Evolutionary conservation across 2,888 invertebrate species (phyloP), one percentile per base, ranked within the genome.

Genomic region (Stramonita haemastoma): DNA sequence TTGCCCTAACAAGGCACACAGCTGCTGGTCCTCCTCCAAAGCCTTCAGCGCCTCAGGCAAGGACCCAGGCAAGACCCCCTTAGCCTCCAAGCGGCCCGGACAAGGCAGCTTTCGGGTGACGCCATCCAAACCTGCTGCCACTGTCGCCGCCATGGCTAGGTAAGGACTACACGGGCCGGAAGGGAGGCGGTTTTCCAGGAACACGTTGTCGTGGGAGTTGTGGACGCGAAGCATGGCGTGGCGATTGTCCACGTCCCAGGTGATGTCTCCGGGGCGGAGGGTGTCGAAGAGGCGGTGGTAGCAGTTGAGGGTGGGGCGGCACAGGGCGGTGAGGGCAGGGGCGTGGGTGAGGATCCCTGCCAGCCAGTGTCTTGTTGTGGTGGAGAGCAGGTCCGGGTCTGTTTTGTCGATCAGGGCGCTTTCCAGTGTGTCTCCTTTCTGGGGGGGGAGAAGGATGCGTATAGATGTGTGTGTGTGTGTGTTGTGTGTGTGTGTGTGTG

Each of bases 61-160:
- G 36, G 70, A 73, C 46, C 15, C 73, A 5, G 86, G 66, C 86
- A 86, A 22, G 11, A 34, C 66, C 4, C 34, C 77, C 77, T 79
- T 73, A 29, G 29, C 46, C 6, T 83, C 81, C 81, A 26, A 13
- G 88, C 77, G 15, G 19, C 60, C 1, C 0, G 91, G 91, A 46
- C 91, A 91, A 15, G 29, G 85, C 66, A 92, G 87, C 79, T 91
- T 87, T 36, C 88, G 89, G 60, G 79, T 89, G 77, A 92, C 70
- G 15, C 92, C 92, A 36, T 92, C 92, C 88, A 92, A 70, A 19
- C 92, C 92, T 4, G 92, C 92, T 36, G 92, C 92, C 22, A 92
- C 70, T 2, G 89, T 91, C 19, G 90, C 92, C 0, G 92, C 92
- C 26, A 92, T 36, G 73, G 88, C 91, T 0, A 92, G 87, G 90